Conservation (phyloP, 2,888 invertebrate species). For the Cephus nigrinus region DNA sequence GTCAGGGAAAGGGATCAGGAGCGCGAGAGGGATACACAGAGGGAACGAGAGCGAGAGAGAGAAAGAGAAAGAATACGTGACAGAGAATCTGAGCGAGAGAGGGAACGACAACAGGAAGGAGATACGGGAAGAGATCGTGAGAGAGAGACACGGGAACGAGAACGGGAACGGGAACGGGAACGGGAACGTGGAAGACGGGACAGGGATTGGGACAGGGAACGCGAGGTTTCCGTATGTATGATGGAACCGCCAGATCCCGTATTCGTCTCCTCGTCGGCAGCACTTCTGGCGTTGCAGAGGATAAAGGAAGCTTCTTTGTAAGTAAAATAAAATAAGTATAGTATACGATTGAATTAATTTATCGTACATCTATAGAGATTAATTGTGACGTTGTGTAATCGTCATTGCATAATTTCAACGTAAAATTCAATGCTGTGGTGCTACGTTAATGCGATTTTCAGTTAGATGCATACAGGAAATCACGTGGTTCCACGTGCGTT, state of each 20-base stretch:
- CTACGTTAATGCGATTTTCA: neutral
- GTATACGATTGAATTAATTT: neutral
- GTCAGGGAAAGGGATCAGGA: conserved; percentile 52
- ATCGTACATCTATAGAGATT: neutral
- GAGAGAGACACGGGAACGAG: conserved; percentile 8
- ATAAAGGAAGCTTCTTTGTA: conserved; percentile 70
- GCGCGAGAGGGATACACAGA: conserved; percentile 29
- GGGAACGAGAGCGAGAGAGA: conserved; percentile 43
- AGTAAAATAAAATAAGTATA: conserved; percentile 46
- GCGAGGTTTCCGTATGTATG: conserved; percentile 58
- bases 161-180: conserved; percentile 21
- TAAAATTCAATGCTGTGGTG: neutral
- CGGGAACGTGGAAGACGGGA: conserved; percentile 42
- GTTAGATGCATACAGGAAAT: neutral
- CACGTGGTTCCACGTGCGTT: conserved; percentile 12
- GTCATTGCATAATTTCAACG: neutral
- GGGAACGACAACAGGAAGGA: conserved; percentile 17
- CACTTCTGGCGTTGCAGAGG: conserved; percentile 69
- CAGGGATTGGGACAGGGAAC: conserved; percentile 44
- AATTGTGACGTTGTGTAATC: neutral
- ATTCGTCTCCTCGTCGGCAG: conserved; percentile 66
- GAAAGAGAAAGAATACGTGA: conserved; percentile 44
- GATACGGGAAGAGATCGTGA: conserved; percentile 36
- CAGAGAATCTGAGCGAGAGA: conserved; percentile 46
- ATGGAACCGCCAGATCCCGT: conserved; percentile 62